These are phyloP conservation scores for Rhynchophorus ferrugineus DNA, from an alignment of 1,140 invertebrate species.

Conservation along the genomic window DNA sequence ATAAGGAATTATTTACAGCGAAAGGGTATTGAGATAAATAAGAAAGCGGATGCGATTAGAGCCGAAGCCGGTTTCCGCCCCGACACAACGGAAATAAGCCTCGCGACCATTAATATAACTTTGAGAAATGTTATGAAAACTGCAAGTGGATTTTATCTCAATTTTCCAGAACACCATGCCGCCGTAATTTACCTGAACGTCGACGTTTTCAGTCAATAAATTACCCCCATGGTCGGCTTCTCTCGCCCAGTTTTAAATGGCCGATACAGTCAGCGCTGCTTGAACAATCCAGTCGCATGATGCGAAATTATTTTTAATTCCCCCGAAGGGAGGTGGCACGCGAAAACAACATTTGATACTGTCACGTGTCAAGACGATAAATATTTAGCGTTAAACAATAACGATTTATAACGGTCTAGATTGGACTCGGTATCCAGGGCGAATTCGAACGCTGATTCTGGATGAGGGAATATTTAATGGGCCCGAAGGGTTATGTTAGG, in stretches of 20 bases:
- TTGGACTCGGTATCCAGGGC: too few relatives aligned
- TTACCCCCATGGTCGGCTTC: constrained; percentile 12
- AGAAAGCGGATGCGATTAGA: too few relatives aligned
- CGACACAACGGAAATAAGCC: constrained; percentile 4
- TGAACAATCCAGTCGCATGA: constrained; percentile 25
- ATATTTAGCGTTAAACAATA: constrained; percentile 19
- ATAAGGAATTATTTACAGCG: too few relatives aligned
- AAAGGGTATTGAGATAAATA: too few relatives aligned
- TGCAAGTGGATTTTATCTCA: constrained; percentile 17
- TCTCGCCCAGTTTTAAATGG: constrained; percentile 12
- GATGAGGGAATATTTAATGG: not conserved
- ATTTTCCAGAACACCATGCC: constrained; percentile 15
- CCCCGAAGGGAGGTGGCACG: constrained; percentile 15
- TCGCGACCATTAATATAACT: constrained; percentile 15
- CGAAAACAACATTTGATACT: constrained; percentile 25
- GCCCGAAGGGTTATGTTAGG: too few relatives aligned
- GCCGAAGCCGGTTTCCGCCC: too few relatives aligned
- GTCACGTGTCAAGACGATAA: constrained; percentile 13
- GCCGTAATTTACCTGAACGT: constrained; percentile 12
- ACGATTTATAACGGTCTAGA: constrained; percentile 18
- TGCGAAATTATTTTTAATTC: constrained; percentile 22
- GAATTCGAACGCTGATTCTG: constrained; percentile 6
- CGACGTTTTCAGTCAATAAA: constrained; percentile 14
- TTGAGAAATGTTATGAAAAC: constrained; percentile 13
- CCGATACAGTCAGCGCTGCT: constrained; percentile 12